These are phyloP conservation scores for Drosophila rufa DNA, from an alignment of 1,140 invertebrate species.

Conservation along the genomic window DNA sequence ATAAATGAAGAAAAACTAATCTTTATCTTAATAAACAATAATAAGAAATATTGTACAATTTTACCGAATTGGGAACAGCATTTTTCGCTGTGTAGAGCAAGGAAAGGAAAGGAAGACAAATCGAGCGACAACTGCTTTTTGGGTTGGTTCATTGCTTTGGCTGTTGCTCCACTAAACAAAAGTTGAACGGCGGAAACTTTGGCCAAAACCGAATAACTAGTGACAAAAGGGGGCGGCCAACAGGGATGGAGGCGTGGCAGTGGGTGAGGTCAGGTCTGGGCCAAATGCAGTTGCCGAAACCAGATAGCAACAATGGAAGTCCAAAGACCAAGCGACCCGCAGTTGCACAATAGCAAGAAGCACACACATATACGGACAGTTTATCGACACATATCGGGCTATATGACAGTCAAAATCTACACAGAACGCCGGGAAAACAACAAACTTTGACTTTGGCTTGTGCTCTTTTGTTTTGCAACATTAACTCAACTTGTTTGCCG, in stretches of 20 bases:
- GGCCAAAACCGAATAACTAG: conserved; percentile 51
- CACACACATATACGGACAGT: conserved; percentile 29
- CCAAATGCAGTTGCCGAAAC: conserved; percentile 68
- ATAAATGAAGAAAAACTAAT: too few species aligned
- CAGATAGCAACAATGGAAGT: conserved; percentile 53
- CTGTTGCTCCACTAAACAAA: conserved; percentile 64
- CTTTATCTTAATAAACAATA: too few species aligned
- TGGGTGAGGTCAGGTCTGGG: conserved; percentile 52
- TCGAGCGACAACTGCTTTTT: conserved; percentile 71
- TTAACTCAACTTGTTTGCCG: conserved; percentile 55
- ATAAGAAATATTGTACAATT: too few species aligned
- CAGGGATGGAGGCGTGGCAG: not conserved
- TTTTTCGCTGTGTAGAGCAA: conserved; percentile 1
- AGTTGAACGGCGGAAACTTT: conserved; percentile 65
- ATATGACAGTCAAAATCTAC: conserved; percentile 53
- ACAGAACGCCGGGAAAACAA: conserved; percentile 45
- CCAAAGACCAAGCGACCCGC: conserved; percentile 38
- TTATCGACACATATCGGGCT: conserved; percentile 61
- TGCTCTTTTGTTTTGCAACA: conserved; percentile 34
- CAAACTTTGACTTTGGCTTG: conserved; percentile 45
- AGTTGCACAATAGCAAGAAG: conserved; percentile 4
- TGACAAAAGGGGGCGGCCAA: conserved; percentile 29
- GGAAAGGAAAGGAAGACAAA: conserved; percentile 54
- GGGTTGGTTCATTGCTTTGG: conserved; percentile 58
- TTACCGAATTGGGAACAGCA: not conserved